Conservation (phyloP, 37 sponge, comb jelly and placozoan genomes). For the Spongilla lacustris region DNA sequence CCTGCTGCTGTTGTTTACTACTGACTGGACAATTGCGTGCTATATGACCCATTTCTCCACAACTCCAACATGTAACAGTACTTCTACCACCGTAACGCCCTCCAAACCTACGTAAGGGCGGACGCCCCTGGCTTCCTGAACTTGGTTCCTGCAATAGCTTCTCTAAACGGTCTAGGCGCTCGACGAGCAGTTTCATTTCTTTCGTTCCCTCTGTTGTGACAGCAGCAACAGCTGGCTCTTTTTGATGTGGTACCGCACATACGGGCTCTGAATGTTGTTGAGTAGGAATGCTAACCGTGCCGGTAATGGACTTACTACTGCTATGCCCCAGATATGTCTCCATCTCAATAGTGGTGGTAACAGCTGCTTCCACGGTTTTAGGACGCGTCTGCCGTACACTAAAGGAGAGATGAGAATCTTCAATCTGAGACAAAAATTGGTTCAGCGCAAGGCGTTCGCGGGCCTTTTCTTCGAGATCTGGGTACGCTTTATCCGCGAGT, state of each 20-base stretch:
- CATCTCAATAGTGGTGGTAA: slow-evolving; percentile 6
- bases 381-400: neutral
- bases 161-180: neutral
- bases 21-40: slow-evolving; percentile 6
- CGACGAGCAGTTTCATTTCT: neutral
- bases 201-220: neutral
- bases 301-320: neutral
- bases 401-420: slow-evolving; percentile 2
- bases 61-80: slow-evolving; percentile 3
- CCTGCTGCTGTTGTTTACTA: neutral
- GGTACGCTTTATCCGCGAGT: slow-evolving; percentile 4
- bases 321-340: slow-evolving; percentile 10
- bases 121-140: neutral
- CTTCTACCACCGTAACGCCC: neutral
- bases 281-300: neutral
- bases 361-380: slow-evolving; percentile 4
- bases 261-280: no score
- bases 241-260: no score
- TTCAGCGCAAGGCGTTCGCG: slow-evolving; percentile 2
- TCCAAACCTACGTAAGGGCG: neutral
- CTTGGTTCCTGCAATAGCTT: neutral
- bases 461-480: slow-evolving; percentile 7
- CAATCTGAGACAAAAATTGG: neutral
- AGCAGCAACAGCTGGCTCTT: no score
- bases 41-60: neutral